Percentiles rank a stretch among this genome's conserved stretches.
phyloP scores from a whole-genome alignment of 2,113 vertebrate species.

The Crotalus tigris region DNA sequence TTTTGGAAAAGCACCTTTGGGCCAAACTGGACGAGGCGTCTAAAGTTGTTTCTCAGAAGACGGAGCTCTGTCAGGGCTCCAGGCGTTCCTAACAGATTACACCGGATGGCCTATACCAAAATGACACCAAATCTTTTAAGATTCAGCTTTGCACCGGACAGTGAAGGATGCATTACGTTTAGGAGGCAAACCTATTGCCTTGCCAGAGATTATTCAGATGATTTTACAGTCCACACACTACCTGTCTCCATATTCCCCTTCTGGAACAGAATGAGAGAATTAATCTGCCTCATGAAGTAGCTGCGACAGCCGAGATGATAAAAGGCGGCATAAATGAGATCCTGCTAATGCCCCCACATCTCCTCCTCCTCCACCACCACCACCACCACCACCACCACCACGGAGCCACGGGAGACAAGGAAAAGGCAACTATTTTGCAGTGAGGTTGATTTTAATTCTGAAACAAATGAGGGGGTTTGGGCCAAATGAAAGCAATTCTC shows the following conservation, averaged over 20 bases:
- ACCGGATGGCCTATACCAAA: background rate
- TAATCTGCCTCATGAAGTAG: background rate
- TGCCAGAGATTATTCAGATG: too few relatives aligned
- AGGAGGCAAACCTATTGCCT: background rate
- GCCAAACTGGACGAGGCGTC: background rate
- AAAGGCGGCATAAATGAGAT: background rate
- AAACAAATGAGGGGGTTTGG: slow-evolving; percentile 55
- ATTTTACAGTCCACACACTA: background rate
- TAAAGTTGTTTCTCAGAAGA: background rate
- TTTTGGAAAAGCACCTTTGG: too few relatives aligned
- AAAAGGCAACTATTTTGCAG: slow-evolving; percentile 35
- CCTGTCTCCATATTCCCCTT: too few relatives aligned
- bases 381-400: too few relatives aligned
- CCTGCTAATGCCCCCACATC: too few relatives aligned
- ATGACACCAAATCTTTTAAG: background rate
- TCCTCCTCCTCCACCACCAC: too few relatives aligned
- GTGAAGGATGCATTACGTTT: background rate
- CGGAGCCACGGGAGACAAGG: background rate
- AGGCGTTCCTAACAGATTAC: background rate
- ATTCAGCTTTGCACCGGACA: background rate
- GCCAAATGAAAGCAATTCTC: slow-evolving; percentile 48
- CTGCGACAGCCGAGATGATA: too few relatives aligned
- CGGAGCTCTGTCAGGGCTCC: background rate
- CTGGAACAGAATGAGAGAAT: background rate
- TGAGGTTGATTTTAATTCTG: slow-evolving; percentile 68